Conservation (phyloP, 2,113 vertebrate species). For the Agelaius tricolor region DNA sequence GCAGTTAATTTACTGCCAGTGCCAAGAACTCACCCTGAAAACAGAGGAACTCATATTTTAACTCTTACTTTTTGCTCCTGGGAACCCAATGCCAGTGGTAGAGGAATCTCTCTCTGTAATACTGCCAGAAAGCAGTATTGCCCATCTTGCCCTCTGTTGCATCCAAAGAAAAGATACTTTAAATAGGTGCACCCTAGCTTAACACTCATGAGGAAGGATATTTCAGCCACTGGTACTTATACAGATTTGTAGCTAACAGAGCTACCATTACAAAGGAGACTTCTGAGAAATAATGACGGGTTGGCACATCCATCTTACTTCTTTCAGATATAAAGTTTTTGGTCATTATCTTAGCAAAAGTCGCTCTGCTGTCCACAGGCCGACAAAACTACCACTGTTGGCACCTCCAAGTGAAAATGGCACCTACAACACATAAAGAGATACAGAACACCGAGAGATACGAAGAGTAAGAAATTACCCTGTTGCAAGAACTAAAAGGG, state of each 20-base stretch:
- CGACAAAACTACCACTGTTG: background rate
- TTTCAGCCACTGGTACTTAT: background rate
- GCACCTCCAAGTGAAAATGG: background rate
- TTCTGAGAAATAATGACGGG: background rate
- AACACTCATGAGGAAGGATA: background rate
- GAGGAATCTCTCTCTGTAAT: background rate
- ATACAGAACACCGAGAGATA: background rate
- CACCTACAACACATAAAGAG: background rate
- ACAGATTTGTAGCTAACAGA: background rate
- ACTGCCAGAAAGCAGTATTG: background rate
- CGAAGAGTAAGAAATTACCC: background rate
- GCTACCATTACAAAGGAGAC: background rate
- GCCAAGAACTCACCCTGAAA: background rate
- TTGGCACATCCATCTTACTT: background rate
- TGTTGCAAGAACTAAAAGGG: background rate
- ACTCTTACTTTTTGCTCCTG: background rate
- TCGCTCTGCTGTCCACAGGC: background rate
- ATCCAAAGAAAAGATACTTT: background rate
- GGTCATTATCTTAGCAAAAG: background rate
- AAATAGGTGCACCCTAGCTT: background rate
- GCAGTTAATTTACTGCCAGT: background rate
- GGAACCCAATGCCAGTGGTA: background rate
- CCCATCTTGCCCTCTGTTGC: background rate
- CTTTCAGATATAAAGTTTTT: background rate
- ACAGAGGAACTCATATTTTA: background rate